These are phyloP conservation scores for Zaprionus nigranus DNA, from an alignment of 1,140 invertebrate genomes.

Conservation along the genomic window DNA sequence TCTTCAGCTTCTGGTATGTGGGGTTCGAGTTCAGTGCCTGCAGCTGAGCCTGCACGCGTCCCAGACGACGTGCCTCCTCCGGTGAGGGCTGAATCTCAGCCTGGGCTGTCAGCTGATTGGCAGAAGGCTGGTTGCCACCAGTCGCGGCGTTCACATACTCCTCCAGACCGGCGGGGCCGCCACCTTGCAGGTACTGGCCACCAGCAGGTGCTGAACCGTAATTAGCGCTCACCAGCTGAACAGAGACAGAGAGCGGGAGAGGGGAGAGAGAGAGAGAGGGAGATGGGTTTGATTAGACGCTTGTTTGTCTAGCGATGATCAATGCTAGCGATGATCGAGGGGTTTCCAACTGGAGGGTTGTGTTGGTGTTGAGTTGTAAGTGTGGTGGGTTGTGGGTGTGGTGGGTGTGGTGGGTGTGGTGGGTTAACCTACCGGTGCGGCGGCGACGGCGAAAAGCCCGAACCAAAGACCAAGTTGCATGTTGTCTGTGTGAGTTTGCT, in stretches of 20 bases:
- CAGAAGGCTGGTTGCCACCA: conserved; percentile 58
- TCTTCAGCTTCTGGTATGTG: conserved; percentile 76
- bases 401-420: background rate
- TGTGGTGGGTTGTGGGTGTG: background rate
- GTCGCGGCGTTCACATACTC: conserved; percentile 77
- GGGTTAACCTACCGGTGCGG: conserved; percentile 75
- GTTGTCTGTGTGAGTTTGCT: conserved; percentile 52
- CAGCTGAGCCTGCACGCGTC: conserved; percentile 73
- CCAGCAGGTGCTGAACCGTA: conserved; percentile 54
- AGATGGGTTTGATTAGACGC: conserved; percentile 10
- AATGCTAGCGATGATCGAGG: background rate
- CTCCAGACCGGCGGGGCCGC: conserved; percentile 62
- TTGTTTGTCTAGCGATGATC: background rate
- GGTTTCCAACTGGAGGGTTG: background rate
- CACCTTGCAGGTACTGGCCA: conserved; percentile 56
- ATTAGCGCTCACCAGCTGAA: conserved; percentile 70
- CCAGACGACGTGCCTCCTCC: conserved; percentile 72
- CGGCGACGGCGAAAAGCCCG: conserved; percentile 76
- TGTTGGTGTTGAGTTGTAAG: background rate
- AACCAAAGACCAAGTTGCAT: conserved; percentile 79
- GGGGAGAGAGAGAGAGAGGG: background rate
- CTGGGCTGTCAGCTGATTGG: conserved; percentile 68
- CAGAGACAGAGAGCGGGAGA: background rate
- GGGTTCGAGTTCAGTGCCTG: conserved; percentile 74
- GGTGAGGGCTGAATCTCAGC: conserved; percentile 69